Evolutionary conservation across 2,888 invertebrate genomes (phyloP), one percentile per base, ranked within the genome.

Genomic region (Geotrupes spiniger): DNA sequence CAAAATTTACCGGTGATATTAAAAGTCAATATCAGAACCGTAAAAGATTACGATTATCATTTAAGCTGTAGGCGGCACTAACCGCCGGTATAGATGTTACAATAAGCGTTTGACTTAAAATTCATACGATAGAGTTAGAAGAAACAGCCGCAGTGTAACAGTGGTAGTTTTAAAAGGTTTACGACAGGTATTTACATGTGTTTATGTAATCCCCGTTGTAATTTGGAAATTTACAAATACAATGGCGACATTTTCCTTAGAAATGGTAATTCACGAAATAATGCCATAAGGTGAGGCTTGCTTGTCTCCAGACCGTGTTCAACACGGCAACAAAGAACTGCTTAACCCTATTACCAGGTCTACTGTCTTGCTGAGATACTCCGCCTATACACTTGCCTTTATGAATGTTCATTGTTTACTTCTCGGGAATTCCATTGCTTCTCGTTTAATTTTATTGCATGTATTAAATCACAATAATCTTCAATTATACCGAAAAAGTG

Each of bases 181-280:
- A 38, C 26, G 39, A 16, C 16, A 33, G 39, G 21, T 40, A 46
- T 40, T 39, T 46, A 46, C 33, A 25, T 15, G 31, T 21, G 14
- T 40, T 40, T 40, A n/a, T 40, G 25, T 40, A 33, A 45, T 39
- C 38, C 12, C 9, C 28, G 17, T 38, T 39, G 39, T 39, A 31
- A 45, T 16, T 45, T 31, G 5, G 28, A 25, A 39, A 40, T 15
- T 25, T 46, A 33, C 8, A 10, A 15, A 14, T 10, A 42, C 36
- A 42, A 42, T 33, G 26, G 33, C 12, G 9, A 31, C 4, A 14
- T 21, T 42, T 42, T 21, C 33, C 46, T 17, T 15, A 31, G 46
- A 33, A 40, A 12, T 43, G n/a, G 26, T 36, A 36, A 43, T 36
- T 26, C 26, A 17, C 15, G 25, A 40, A 33, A 15, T 26, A 40